Base-by-base conservation (phyloP, 2,888 invertebrate genomes). In the Temnothorax unifasciatus region DNA sequence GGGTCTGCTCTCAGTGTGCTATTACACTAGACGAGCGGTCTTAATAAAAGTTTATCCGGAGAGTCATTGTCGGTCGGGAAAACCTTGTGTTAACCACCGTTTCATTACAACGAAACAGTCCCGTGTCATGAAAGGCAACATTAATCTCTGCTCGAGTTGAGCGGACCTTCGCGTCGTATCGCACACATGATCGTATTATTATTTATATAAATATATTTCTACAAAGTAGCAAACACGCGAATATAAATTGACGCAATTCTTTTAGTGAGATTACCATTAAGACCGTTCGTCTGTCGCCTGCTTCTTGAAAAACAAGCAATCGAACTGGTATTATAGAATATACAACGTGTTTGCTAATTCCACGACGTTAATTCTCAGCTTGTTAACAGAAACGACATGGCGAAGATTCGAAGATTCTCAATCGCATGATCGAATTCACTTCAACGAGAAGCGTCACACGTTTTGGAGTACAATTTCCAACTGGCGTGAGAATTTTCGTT, bases 1-100 rank as follows among this genome's bases (percentile, higher is more conserved):
- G 81, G 84, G 87, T 83, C 88, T 85, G 83, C 83, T 85, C 83
- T 85, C 87, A 83, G 85, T 57, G 86, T 47, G 73, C 73, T 81
- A 59, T 81, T 81, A 81, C 79, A 81, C 79, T 81, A 81, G 87
- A 85, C 86, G 81, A 85, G 85, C 84, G 64, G 74, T 84, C 85
- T 87, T 63, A 83, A 59, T 66, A 84, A 86, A 88, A 86, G 81
- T 86, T 82, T 77, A 52, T 69, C 66, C 25, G 77, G 61, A 69
- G 76, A 52, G 44, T 64, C 79, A 81, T 81, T 81, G 79, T 81
- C 79, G 71, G 75, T 57, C 34, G 73, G 73, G 79, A 81, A 81
- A 81, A 81, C 79, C 79, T 81, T 81, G 79, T 81, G 79, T 81
- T 81, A 81, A 81, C 79, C 73, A 81, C 71, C 79, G 79, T 81